Conservation (phyloP, 2,797 vertebrate genomes). For the Enteromius viviparus region DNA sequence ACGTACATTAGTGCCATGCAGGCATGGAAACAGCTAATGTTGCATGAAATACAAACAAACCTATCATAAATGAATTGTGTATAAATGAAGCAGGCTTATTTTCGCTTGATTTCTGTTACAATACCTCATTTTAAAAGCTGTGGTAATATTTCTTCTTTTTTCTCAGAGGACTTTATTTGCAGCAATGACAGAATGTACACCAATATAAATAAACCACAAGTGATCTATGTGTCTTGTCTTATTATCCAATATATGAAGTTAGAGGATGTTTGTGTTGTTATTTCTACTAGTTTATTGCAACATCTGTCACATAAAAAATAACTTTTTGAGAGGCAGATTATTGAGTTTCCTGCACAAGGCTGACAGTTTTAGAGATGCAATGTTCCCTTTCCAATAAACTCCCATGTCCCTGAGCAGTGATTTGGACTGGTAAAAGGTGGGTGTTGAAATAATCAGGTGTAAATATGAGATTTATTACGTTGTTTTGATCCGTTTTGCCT, state of each 20-base stretch:
- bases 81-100: slow-evolving; percentile 1
- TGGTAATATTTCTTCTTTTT: slow-evolving; percentile 14
- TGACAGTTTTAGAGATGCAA: slow-evolving; percentile 40
- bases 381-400: slow-evolving; percentile 35
- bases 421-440: slow-evolving; percentile 32
- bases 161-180: neutral
- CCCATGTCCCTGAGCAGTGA: slow-evolving; percentile 13
- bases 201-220: slow-evolving; percentile 38
- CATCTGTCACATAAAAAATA: slow-evolving; percentile 24
- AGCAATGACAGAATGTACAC: slow-evolving; percentile 16
- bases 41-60: slow-evolving; percentile 8
- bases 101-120: neutral
- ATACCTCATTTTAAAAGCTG: neutral
- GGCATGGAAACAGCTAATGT: slow-evolving; percentile 47
- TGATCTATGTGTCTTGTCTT: slow-evolving; percentile 20
- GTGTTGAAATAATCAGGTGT: slow-evolving; percentile 16
- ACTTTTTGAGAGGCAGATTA: slow-evolving; percentile 14
- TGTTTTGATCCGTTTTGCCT: neutral
- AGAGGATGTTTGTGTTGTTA: slow-evolving; percentile 12
- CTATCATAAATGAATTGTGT: neutral
- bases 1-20: slow-evolving; percentile 44
- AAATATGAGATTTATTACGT: slow-evolving; percentile 36
- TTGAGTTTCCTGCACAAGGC: neutral
- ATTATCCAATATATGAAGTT: slow-evolving; percentile 1
- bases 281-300: slow-evolving; percentile 25